phyloP scores from a whole-genome alignment of 2,797 vertebrate genomes.

The Phyllotis vaccarum region DNA sequence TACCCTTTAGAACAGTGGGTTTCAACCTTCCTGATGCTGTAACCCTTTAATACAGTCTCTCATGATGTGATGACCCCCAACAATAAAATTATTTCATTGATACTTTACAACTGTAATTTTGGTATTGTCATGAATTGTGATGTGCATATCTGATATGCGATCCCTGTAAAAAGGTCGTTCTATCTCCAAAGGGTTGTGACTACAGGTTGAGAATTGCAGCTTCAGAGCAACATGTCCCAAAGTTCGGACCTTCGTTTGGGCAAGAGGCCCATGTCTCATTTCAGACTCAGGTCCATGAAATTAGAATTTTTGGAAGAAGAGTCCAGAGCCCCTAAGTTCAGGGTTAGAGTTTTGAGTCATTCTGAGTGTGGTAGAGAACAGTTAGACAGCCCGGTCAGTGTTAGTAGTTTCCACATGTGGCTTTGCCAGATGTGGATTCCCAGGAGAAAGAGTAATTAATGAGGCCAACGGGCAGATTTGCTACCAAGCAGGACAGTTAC shows the following conservation, averaged over 20 bases:
- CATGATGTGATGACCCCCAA: background rate
- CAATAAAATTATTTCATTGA: background rate
- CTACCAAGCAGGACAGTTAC: background rate
- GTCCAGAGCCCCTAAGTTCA: background rate
- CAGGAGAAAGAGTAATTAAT: conserved; percentile 7
- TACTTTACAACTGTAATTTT: background rate
- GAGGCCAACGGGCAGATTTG: background rate
- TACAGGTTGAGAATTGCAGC: background rate
- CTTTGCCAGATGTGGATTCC: background rate
- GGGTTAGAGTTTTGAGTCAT: background rate
- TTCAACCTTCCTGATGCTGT: background rate
- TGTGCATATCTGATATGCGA: background rate
- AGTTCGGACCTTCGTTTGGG: conserved; percentile 4
- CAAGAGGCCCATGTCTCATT: background rate
- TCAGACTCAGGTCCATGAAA: background rate
- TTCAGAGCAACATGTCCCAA: background rate
- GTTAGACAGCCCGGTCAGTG: background rate
- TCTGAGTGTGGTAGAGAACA: background rate
- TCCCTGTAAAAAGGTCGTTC: background rate
- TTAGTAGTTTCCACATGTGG: background rate
- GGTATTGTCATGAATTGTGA: background rate
- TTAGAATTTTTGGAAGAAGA: conserved; percentile 19
- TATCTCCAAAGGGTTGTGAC: background rate
- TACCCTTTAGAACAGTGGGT: background rate
- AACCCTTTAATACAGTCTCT: background rate